Evolutionary conservation across 2,888 invertebrate species (phyloP).

Genomic region (Spisula solida): DNA sequence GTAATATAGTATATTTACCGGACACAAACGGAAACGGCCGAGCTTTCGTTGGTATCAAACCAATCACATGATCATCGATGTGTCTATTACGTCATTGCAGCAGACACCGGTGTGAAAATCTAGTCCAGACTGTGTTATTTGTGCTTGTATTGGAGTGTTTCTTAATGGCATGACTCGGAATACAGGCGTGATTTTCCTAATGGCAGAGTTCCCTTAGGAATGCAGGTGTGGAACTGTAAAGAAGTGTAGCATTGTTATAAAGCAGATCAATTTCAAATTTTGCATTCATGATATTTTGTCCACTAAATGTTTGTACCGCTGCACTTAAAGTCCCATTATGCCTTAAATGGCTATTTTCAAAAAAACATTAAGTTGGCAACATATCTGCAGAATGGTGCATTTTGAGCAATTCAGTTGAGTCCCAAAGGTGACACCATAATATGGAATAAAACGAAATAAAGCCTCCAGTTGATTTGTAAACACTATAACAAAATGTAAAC

Average conservation of each 20-base stretch:
- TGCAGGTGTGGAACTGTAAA: neutral
- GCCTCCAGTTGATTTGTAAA: too few relatives aligned
- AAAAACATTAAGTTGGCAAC: too few relatives aligned
- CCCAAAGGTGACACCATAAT: too few relatives aligned
- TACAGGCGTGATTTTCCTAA: neutral
- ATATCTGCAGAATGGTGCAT: too few relatives aligned
- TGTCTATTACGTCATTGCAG: neutral
- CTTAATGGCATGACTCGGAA: neutral
- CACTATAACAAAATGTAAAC: too few relatives aligned
- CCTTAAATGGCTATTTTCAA: too few relatives aligned
- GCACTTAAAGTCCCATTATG: too few relatives aligned
- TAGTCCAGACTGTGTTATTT: neutral
- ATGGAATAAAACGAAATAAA: too few relatives aligned
- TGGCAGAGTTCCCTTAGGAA: neutral
- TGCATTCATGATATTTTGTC: neutral
- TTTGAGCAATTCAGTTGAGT: too few relatives aligned
- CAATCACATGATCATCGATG: neutral
- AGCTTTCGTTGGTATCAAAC: neutral
- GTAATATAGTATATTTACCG: too few relatives aligned
- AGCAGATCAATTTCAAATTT: neutral
- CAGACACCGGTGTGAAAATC: neutral
- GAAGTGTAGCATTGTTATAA: neutral
- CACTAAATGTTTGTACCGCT: too few relatives aligned
- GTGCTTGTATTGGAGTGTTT: neutral
- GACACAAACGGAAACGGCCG: too few relatives aligned